phyloP scores from a whole-genome alignment of 1,140 invertebrate genomes.

The Drosophila pseudoobscura region DNA sequence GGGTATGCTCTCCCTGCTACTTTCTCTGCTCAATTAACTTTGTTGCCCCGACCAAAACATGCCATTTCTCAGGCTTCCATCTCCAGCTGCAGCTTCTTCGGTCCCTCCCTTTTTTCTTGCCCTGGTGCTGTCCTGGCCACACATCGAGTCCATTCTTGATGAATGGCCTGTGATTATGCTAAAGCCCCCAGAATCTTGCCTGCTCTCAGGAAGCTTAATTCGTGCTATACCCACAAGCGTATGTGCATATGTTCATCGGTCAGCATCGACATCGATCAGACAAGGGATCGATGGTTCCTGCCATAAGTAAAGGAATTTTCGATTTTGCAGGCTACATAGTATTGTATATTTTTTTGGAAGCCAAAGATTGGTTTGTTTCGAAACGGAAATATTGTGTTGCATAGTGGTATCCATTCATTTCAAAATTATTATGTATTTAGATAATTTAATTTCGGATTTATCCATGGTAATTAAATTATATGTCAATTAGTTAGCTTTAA shows the following conservation, averaged over 20 bases:
- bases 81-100: slow-evolving; percentile 17
- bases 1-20: slow-evolving; percentile 12
- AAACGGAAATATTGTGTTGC: too few species aligned
- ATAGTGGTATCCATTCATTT: too few species aligned
- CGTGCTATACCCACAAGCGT: slow-evolving; percentile 34
- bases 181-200: slow-evolving; percentile 1
- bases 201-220: background rate
- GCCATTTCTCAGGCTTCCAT: slow-evolving; percentile 49
- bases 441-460: too few species aligned
- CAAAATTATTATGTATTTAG: too few species aligned
- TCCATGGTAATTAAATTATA: too few species aligned
- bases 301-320: background rate
- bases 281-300: slow-evolving; percentile 21
- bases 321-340: too few species aligned
- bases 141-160: slow-evolving; percentile 46
- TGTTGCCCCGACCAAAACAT: slow-evolving; percentile 49
- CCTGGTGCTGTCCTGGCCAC: slow-evolving; percentile 1
- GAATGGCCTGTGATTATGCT: slow-evolving; percentile 54
- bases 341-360: too few species aligned
- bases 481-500: too few species aligned
- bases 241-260: slow-evolving; percentile 22
- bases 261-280: slow-evolving; percentile 22
- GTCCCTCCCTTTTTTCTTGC: slow-evolving; percentile 1
- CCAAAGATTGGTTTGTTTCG: too few species aligned
- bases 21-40: slow-evolving; percentile 56